Evolutionary conservation across 2,797 vertebrate species (phyloP).

Genomic region (Typhlichthys eigenmanni): DNA sequence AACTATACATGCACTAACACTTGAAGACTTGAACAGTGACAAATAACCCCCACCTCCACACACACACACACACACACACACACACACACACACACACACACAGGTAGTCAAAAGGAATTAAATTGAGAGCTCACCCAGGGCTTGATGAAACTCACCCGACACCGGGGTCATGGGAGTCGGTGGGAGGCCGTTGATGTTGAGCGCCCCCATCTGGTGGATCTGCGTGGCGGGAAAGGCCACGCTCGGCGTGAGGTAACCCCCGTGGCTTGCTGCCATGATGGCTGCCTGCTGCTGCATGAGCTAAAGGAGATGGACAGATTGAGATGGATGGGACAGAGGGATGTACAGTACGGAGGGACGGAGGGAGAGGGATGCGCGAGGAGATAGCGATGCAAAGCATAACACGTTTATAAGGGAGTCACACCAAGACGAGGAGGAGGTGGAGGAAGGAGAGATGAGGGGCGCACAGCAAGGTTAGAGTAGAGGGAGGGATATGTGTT

Average conservation of each 20-base stretch:
- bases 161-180: slow-evolving; percentile 85
- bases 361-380: slow-evolving; percentile 20
- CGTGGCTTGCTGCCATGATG: slow-evolving; percentile 92
- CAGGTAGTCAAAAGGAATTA: slow-evolving; percentile 57
- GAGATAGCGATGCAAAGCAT: background rate
- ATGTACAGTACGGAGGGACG: slow-evolving; percentile 22
- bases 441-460: slow-evolving; percentile 35
- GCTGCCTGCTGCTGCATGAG: slow-evolving; percentile 99
- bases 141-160: slow-evolving; percentile 84
- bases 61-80: slow-evolving; percentile 17
- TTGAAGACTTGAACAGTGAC: background rate
- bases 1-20: slow-evolving; percentile 20
- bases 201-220: slow-evolving; percentile 96
- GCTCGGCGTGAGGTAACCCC: slow-evolving; percentile 93
- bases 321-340: slow-evolving; percentile 45
- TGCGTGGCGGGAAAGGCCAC: slow-evolving; percentile 93
- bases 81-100: slow-evolving; percentile 15
- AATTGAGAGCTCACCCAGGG: slow-evolving; percentile 77
- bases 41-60: background rate
- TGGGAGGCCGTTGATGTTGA: slow-evolving; percentile 95
- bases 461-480: slow-evolving; percentile 46
- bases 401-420: slow-evolving; percentile 28
- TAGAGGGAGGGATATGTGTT: slow-evolving; percentile 65
- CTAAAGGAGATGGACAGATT: slow-evolving; percentile 77
- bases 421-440: slow-evolving; percentile 39